These are phyloP conservation scores for Sebastes matsubarae DNA, from an alignment of 2,797 vertebrate genomes.

Conservation along the genomic window DNA sequence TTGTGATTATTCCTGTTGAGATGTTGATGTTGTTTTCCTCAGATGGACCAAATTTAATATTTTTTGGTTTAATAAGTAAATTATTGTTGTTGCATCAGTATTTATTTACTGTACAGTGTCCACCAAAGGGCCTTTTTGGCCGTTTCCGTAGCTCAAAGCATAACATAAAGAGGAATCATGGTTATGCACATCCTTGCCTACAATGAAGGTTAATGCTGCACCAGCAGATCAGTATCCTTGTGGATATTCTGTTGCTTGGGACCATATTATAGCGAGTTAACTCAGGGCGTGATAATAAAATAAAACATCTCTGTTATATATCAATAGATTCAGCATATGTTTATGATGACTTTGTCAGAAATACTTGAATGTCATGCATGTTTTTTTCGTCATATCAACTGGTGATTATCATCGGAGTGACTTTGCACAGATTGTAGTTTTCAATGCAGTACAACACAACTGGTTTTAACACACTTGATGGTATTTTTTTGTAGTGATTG, in stretches of 20 bases:
- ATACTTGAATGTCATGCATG: constrained; percentile 74
- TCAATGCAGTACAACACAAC: constrained; percentile 37
- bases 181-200: constrained; percentile 34
- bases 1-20: constrained; percentile 31
- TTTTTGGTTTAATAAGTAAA: constrained; percentile 8
- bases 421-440: constrained; percentile 58
- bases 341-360: constrained; percentile 45
- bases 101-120: constrained; percentile 39
- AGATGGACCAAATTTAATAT: constrained; percentile 47
- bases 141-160: constrained; percentile 51
- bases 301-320: constrained; percentile 32
- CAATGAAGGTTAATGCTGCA: constrained; percentile 33
- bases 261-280: constrained; percentile 43
- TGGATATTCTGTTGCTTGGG: constrained; percentile 38
- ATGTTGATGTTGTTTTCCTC: constrained; percentile 38
- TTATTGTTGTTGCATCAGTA: constrained; percentile 41
- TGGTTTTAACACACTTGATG: constrained; percentile 42
- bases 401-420: constrained; percentile 30
- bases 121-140: background rate
- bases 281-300: constrained; percentile 65
- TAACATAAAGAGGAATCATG: constrained; percentile 28
- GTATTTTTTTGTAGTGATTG: constrained; percentile 40
- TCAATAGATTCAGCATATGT: constrained; percentile 33
- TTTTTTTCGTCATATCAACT: constrained; percentile 46
- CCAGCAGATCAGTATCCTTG: constrained; percentile 23